A percentile compares a stretch with the other conserved stretches of the same genome.
phyloP scores from a whole-genome alignment of 2,113 vertebrate species.

The Pseudopipra pipra region DNA sequence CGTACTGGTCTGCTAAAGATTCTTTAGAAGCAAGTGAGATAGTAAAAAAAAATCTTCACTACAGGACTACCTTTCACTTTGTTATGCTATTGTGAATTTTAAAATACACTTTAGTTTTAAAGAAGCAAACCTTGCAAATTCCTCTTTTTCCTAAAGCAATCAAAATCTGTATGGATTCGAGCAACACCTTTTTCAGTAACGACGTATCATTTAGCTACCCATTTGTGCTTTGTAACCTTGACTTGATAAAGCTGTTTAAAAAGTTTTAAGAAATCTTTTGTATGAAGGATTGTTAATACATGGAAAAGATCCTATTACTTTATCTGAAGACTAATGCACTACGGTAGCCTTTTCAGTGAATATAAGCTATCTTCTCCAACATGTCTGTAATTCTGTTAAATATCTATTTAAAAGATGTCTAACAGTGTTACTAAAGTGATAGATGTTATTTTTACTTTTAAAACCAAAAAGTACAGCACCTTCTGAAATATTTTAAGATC shows the following conservation, averaged over 20 bases:
- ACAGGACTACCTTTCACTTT: not conserved
- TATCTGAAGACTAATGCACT: slow-evolving; percentile 48
- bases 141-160: slow-evolving; percentile 17
- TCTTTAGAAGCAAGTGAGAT: not conserved
- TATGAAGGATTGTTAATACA: slow-evolving; percentile 32
- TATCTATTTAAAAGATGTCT: slow-evolving; percentile 57
- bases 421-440: slow-evolving; percentile 33
- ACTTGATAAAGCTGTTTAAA: slow-evolving; percentile 29
- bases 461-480: slow-evolving; percentile 42
- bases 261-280: slow-evolving; percentile 51
- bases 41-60: not conserved
- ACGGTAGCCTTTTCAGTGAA: slow-evolving; percentile 54
- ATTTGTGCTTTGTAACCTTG: slow-evolving; percentile 44
- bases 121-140: slow-evolving; percentile 23
- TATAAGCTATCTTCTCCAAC: slow-evolving; percentile 44
- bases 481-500: slow-evolving; percentile 56
- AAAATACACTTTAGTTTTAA: slow-evolving; percentile 35
- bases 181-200: slow-evolving; percentile 15
- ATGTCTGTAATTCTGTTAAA: slow-evolving; percentile 43
- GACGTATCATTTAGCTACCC: slow-evolving; percentile 8
- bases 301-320: slow-evolving; percentile 36
- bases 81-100: slow-evolving; percentile 15
- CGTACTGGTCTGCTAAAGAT: not conserved
- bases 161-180: not conserved
- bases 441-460: slow-evolving; percentile 66